Evolutionary conservation across 2,113 vertebrate genomes (phyloP), one percentile per base, ranked within the genome.

Genomic region (Ictidomys tridecemlineatus): DNA sequence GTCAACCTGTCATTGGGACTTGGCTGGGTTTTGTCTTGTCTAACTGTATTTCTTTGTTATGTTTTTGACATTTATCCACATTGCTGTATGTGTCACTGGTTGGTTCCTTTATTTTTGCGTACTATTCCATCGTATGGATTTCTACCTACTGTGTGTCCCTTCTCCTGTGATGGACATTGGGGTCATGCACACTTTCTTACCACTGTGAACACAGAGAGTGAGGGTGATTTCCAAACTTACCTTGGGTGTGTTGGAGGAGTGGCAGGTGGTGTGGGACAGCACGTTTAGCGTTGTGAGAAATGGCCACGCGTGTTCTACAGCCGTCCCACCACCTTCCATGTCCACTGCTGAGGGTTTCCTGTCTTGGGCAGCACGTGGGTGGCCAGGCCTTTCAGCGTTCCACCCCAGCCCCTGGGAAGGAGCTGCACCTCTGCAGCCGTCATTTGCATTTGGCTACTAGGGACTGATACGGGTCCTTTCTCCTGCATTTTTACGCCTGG

Each of bases 1-100:
- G 5, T 1, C 13, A 0, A 3, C 7, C 39, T 45, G 0, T 24
- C 4, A 0, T 26, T 20, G 13, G 2, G 3, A 32, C 13, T 26
- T 61, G 0, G 1, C n/a, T 37, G 11, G 8, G n/a, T 39, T 16
- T 61, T 24, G n/a, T 45, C 42, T 45, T 37, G 37, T 20, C 61
- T 8, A 8, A 39, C 17, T 10, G 2, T 32, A 4, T 39, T 5
- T 74, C 51, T 10, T 5, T 12, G 45, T 3, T 56, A n/a, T 12
- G 10, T 8, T 65, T 84, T n/a, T 82, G 26, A 42, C 39, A 63
- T 51, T 51, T n/a, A 34, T 58, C 3, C 0, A 2, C 22, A 48
- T 17, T 13, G 24, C 37, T 34, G 1, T 24, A 9, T 30, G 4
- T 17, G 14, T 30, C 22, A 4, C 5, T 16, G 10, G 6, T 4